Conservation (phyloP, 1,140 invertebrate genomes). For the Bradysia coprophila region DNA sequence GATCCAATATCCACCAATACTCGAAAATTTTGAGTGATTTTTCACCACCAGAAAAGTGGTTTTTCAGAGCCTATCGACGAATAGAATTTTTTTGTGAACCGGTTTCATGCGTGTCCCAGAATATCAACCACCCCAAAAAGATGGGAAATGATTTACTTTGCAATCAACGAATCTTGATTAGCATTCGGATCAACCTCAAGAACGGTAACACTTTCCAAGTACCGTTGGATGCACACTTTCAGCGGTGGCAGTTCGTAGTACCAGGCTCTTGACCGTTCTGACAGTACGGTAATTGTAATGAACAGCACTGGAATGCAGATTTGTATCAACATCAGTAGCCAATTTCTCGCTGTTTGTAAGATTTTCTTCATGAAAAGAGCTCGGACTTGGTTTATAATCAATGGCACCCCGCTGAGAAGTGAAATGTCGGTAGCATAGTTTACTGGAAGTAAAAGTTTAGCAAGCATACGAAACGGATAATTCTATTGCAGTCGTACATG, state of each 20-base stretch:
- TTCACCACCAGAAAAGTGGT: too few relatives aligned
- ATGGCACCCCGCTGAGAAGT: conserved; percentile 13
- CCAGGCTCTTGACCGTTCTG: conserved; percentile 25
- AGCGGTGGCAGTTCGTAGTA: conserved; percentile 25
- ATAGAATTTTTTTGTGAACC: too few relatives aligned
- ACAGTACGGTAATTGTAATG: conserved; percentile 30
- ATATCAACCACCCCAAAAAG: too few relatives aligned
- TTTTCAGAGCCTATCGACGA: too few relatives aligned
- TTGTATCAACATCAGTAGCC: conserved; percentile 30
- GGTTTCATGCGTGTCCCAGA: too few relatives aligned
- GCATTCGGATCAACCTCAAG: not conserved
- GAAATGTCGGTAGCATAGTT: not conserved
- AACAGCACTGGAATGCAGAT: conserved; percentile 32
- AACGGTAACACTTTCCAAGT: conserved; percentile 1
- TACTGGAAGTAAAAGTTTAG: too few relatives aligned
- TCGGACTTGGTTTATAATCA: conserved; percentile 30
- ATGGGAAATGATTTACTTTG: too few relatives aligned
- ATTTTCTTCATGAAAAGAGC: conserved; percentile 36
- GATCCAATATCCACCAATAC: too few relatives aligned
- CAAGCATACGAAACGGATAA: too few relatives aligned
- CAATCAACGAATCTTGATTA: conserved; percentile 14
- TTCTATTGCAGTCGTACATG: too few relatives aligned
- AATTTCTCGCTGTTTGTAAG: conserved; percentile 28
- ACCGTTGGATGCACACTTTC: conserved; percentile 3
- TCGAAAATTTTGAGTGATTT: too few relatives aligned